Conservation (phyloP, 2,888 invertebrate species). For the Patella pellucida region DNA sequence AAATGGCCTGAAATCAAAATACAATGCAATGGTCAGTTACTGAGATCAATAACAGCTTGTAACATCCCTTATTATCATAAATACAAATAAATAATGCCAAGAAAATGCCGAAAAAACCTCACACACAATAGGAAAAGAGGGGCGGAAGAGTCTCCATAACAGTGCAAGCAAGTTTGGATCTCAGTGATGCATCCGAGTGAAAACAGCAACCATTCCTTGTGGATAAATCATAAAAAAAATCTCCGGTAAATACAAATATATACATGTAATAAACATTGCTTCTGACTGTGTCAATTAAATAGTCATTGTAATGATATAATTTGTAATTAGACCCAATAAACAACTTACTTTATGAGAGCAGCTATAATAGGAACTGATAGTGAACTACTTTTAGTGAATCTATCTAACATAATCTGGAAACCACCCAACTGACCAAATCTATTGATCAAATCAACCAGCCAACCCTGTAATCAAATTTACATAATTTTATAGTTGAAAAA, state of each 20-base stretch:
- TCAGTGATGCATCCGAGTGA: too few relatives aligned
- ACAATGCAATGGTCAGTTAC: too few relatives aligned
- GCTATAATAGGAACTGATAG: constrained; percentile 84
- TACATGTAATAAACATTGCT: background rate
- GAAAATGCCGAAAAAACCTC: too few relatives aligned
- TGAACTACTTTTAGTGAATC: constrained; percentile 74
- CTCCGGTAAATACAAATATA: too few relatives aligned
- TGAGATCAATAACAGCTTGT: background rate
- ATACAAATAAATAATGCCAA: too few relatives aligned
- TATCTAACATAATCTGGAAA: constrained; percentile 79
- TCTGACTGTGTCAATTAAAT: background rate
- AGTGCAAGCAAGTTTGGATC: too few relatives aligned
- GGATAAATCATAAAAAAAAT: too few relatives aligned
- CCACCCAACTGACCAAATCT: constrained; percentile 91
- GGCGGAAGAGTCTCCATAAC: too few relatives aligned
- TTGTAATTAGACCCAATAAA: background rate
- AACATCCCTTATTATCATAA: background rate
- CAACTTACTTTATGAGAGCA: constrained; percentile 77
- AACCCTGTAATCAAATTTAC: constrained; percentile 76
- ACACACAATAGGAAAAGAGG: too few relatives aligned
- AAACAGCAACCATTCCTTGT: too few relatives aligned
- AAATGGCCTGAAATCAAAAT: constrained; percentile 79
- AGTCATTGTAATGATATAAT: background rate
- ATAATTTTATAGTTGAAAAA: background rate
- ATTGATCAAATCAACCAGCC: constrained; percentile 97